Evolutionary conservation across 2,113 vertebrate genomes (phyloP), one percentile per base, ranked within the genome.

Genomic region (Stegostoma tigrinum): DNA sequence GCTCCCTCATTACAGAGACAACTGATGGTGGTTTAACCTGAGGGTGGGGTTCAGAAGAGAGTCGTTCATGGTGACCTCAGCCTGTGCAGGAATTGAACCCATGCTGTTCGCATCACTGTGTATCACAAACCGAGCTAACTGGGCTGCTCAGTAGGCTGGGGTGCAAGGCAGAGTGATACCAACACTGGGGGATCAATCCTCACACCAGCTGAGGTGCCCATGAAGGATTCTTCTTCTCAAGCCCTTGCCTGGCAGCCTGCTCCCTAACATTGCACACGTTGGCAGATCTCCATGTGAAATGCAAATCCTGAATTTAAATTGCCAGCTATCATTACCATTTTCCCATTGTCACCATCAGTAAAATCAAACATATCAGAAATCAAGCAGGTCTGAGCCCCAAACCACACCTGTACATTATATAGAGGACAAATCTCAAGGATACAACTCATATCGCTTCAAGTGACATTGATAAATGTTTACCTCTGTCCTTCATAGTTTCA

Each of bases 391-490:
- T 87, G 23, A 21, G 38, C n/a, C 80, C 1, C 17, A 89, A 89
- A 89, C 23, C 24, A 48, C 86, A 89, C 86, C 86, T 89, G 86
- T 34, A 55, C 48, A 27, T 10, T 89, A 89, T 64, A n/a, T 91
- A 91, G n/a, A 64, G 87, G 64, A 61, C 52, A 3, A 4, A 34
- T 55, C 27, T 91, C 87, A 91, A 91, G 87, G 87, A 91, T 55
- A n/a, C 34, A 91, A 19, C 87, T 61, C 87, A 55, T 19, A 12
- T 30, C 2, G 55, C 55, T 61, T n/a, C 87, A 91, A 91, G n/a
- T 14, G 87, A 91, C 87, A 91, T 55, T 91, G 87, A 91, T 91
- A 91, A 91, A 91, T 61, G 87, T 19, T 61, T n/a, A 30, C 55
- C 55, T 91, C 87, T 61, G 64, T 34, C 15, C 55, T 64, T 34